A percentile compares a stretch with the other conserved stretches of the same genome.
Conservation (phyloP, 1,140 invertebrate genomes). For the Atta colombica region DNA sequence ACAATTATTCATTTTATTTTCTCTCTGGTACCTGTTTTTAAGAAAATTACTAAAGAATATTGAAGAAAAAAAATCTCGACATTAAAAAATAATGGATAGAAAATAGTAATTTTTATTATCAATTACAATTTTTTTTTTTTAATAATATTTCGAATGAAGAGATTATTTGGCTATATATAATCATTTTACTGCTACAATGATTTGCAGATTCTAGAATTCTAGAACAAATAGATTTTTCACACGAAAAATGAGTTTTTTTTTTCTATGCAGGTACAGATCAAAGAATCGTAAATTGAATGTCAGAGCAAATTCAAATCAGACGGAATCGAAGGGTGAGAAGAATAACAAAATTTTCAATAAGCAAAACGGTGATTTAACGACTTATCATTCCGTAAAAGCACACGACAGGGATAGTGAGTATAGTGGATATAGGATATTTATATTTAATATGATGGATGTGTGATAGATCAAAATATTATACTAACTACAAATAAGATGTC, state of each 20-base stretch:
- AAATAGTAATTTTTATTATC: slow-evolving; percentile 3
- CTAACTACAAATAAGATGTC: background rate
- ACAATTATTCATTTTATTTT: background rate
- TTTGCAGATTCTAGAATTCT: background rate
- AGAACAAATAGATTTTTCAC: background rate
- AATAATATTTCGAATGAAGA: background rate
- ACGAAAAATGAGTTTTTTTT: slow-evolving; percentile 38
- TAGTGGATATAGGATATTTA: slow-evolving; percentile 41
- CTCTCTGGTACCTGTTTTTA: too few relatives aligned
- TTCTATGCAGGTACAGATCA: slow-evolving; percentile 85
- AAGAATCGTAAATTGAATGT: slow-evolving; percentile 88
- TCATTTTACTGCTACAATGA: background rate
- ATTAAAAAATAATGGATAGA: background rate
- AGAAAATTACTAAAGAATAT: background rate
- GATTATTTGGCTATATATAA: background rate
- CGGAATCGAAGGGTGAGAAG: slow-evolving; percentile 80
- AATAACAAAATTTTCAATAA: slow-evolving; percentile 80
- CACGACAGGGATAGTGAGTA: slow-evolving; percentile 81
- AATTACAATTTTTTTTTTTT: background rate
- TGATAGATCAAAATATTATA: background rate
- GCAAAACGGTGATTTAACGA: slow-evolving; percentile 78
- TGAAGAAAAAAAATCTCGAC: background rate
- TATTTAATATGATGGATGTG: background rate
- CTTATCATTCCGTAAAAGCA: slow-evolving; percentile 80
- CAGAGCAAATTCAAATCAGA: slow-evolving; percentile 75